A percentile compares a stretch with the other conserved stretches of the same genome.
phyloP scores from a whole-genome alignment of 2,113 vertebrate genomes.

The Pithys albifrons region DNA sequence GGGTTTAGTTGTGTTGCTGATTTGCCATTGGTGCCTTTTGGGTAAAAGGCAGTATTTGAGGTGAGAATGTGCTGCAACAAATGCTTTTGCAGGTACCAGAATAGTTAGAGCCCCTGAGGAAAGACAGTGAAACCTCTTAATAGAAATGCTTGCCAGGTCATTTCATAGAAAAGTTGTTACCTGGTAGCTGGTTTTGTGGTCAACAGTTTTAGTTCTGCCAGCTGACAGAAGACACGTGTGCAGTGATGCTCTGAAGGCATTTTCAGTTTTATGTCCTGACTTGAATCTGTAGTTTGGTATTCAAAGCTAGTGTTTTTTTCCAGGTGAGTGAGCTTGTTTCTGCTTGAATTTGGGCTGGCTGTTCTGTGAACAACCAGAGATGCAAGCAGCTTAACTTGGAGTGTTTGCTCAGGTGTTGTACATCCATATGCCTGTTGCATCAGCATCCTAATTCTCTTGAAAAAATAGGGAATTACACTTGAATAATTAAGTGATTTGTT shows the following conservation, averaged over 20 bases:
- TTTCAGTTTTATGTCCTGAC: not conserved
- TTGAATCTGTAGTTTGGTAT: not conserved
- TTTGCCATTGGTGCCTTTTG: not conserved
- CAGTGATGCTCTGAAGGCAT: not conserved
- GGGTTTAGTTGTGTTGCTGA: not conserved
- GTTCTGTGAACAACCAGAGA: rapidly evolving
- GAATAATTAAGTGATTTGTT: not conserved
- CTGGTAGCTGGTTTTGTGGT: not conserved
- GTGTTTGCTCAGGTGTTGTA: not conserved
- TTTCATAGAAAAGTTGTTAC: not conserved
- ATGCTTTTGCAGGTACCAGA: not conserved
- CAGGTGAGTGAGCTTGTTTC: not conserved
- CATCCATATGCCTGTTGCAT: not conserved
- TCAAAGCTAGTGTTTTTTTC: not conserved
- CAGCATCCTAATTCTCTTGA: not conserved
- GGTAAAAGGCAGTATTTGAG: not conserved
- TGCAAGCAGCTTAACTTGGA: not conserved
- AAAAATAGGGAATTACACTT: not conserved
- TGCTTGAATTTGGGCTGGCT: not conserved
- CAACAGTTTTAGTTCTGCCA: not conserved
- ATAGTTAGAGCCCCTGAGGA: not conserved
- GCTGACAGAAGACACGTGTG: not conserved
- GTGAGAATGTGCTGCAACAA: not conserved
- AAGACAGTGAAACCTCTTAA: not conserved
- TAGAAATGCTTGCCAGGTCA: rapidly evolving